Evolutionary conservation across 2,888 invertebrate genomes (phyloP).

Genomic region (Eumacrocentrus americanus): DNA sequence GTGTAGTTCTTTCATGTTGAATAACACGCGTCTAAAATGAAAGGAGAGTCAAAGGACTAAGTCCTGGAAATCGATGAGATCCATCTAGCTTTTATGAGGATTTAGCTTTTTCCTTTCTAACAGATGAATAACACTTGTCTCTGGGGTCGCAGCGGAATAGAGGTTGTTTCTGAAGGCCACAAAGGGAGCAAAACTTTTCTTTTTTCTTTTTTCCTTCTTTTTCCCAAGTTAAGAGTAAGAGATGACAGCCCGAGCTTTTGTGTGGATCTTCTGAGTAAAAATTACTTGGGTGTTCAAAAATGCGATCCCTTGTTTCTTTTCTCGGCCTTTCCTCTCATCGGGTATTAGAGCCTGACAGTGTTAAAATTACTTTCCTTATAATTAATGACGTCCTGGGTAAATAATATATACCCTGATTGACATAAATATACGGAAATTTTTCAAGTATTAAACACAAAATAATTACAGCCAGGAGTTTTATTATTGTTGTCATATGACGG

Average conservation of each 20-base stretch:
- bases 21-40: no score
- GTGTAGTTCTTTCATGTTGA: no score
- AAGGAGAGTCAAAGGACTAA: background rate
- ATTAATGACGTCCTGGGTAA: background rate
- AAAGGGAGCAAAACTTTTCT: background rate
- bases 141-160: background rate
- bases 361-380: no score
- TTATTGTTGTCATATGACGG: background rate
- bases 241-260: background rate
- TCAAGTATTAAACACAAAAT: background rate
- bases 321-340: no score
- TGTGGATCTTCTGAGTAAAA: background rate
- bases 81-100: background rate
- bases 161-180: background rate
- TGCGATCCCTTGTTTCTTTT: no score
- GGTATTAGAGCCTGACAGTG: no score
- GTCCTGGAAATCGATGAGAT: background rate
- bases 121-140: constrained; percentile 3
- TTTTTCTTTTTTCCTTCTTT: background rate
- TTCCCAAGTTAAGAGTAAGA: background rate
- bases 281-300: background rate
- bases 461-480: no score
- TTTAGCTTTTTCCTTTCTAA: background rate
- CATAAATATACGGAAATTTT: background rate
- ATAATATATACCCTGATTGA: background rate